Conservation (phyloP, 1,140 invertebrate species). For the Pectinophora gossypiella region DNA sequence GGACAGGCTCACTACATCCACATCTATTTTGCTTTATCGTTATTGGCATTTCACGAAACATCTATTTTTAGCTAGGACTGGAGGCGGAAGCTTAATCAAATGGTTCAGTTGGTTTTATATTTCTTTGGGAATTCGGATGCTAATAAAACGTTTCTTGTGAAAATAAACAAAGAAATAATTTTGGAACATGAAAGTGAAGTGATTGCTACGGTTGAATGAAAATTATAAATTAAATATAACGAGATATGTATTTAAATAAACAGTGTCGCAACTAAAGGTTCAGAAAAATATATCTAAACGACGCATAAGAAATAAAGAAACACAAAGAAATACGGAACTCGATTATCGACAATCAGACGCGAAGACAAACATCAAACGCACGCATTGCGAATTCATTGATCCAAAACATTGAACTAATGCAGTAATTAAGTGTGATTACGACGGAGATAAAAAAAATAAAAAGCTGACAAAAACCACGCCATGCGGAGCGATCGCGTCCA, state of each 20-base stretch:
- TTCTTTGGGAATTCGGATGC: neutral
- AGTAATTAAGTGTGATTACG: neutral
- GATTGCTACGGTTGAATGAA: too few species aligned
- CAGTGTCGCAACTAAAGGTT: too few species aligned
- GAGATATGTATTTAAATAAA: too few species aligned
- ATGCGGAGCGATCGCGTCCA: neutral
- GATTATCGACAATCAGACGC: too few species aligned
- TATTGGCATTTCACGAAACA: neutral
- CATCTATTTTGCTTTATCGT: slow-evolving; percentile 14
- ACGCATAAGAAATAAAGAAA: too few species aligned
- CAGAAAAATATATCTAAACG: too few species aligned
- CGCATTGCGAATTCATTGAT: too few species aligned
- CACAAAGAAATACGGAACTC: too few species aligned
- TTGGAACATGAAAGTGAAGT: too few species aligned
- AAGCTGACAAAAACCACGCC: slow-evolving; percentile 1
- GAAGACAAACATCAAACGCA: neutral
- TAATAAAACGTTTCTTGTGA: neutral
- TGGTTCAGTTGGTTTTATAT: too few species aligned
- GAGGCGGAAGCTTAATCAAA: neutral
- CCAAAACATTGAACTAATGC: neutral
- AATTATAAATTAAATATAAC: too few species aligned
- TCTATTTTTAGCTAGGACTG: neutral
- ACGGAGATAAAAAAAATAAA: neutral
- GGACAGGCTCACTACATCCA: slow-evolving; percentile 20
- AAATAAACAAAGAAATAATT: neutral